Conservation (phyloP, 1,140 invertebrate genomes). For the Ips nitidus region DNA sequence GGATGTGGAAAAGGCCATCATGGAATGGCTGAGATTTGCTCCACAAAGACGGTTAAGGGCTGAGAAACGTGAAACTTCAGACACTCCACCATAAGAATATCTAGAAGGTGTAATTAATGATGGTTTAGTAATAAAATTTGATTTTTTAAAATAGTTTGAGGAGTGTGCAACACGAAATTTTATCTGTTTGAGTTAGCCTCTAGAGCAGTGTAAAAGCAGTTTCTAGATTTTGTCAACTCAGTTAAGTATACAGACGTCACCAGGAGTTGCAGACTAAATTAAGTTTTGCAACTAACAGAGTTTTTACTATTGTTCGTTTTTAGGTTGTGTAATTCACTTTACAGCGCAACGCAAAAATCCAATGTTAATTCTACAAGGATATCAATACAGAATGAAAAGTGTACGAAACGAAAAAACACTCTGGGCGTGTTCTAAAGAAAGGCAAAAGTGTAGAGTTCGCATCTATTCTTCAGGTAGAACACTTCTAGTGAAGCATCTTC, state of each 20-base stretch:
- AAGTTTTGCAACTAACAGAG: too few relatives aligned
- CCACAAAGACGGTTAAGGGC: neutral
- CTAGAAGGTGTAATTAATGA: neutral
- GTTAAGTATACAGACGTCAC: too few relatives aligned
- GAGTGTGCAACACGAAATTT: too few relatives aligned
- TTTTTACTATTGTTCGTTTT: neutral
- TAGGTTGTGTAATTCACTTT: constrained; percentile 8
- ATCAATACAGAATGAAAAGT: constrained; percentile 14
- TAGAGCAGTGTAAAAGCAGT: too few relatives aligned
- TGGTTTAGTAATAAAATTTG: neutral
- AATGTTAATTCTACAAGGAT: constrained; percentile 11
- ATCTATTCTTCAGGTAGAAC: constrained; percentile 14
- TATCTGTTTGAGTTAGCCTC: too few relatives aligned
- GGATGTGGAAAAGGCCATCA: constrained; percentile 11
- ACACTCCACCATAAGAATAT: neutral
- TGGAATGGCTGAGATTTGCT: constrained; percentile 7
- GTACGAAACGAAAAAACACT: neutral
- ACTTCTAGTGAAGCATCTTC: neutral
- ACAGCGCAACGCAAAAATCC: constrained; percentile 15
- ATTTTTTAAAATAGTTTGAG: too few relatives aligned
- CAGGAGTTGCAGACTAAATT: too few relatives aligned
- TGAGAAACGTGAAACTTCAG: neutral
- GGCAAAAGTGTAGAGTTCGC: constrained; percentile 9
- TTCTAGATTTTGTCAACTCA: too few relatives aligned
- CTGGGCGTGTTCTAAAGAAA: constrained; percentile 19